Evolutionary conservation across 2,888 invertebrate species (phyloP), one percentile per base, ranked within the genome.

Genomic region (Agrilus cyanescens): DNA sequence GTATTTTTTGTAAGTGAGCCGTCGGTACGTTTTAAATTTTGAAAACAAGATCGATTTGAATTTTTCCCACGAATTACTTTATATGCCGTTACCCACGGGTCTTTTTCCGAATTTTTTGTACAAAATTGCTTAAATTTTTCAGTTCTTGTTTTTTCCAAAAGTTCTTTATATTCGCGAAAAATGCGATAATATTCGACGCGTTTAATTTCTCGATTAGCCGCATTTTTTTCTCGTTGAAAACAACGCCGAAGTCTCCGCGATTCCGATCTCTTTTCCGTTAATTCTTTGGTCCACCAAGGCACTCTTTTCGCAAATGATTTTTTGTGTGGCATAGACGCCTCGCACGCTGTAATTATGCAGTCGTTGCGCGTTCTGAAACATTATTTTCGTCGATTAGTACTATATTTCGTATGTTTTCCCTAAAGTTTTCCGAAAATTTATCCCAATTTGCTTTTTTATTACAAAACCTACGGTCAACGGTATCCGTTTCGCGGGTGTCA

Each of bases 221-320:
- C 33, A 4, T 37, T 12, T 15, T 16, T 29, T 3, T 30, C n/a
- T 18, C 37, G 31, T 16, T 42, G 41, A 20, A 15, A 43, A 0
- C 14, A 12, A n/a, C 41, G 13, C 8, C 45, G 32, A 7, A 38
- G 34, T 7, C 32, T n/a, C 13, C 40, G 37, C n/a, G n/a, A n/a
- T n/a, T n/a, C n/a, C n/a, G n/a, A n/a, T n/a, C n/a, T n/a, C 1
- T 31, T 29, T 7, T 41, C 37, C 10, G n/a, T 45, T 2, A 49
- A 20, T 18, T 49, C 29, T 12, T 31, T 31, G n/a, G 49, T 45
- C 44, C 49, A 47, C 47, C 47, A 49, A 1, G 49, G 46, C 4
- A 49, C 46, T 14, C 32, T 42, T 2, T 41, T 40, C 4, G 29
- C 33, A 15, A 35, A 39, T 8, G 3, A 5, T 32, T 37, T 38